phyloP scores from a whole-genome alignment of 2,888 invertebrate species.

The Sinopyrophorus schimmeli region DNA sequence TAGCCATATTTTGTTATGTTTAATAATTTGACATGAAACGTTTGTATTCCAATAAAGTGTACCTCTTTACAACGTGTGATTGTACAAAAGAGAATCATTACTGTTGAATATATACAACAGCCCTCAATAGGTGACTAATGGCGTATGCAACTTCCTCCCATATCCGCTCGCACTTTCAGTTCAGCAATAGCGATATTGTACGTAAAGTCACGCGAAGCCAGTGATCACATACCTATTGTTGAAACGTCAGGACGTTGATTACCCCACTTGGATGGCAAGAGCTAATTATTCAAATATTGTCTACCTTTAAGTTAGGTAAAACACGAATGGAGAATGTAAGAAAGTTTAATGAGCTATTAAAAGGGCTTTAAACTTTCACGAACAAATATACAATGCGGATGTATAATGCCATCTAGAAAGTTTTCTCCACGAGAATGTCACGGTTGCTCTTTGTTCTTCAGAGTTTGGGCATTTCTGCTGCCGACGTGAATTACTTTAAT shows the following conservation, averaged over 20 bases:
- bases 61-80: too few relatives aligned
- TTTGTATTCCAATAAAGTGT: too few relatives aligned
- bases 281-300: slow-evolving; percentile 36
- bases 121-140: slow-evolving; percentile 40
- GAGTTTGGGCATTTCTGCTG: slow-evolving; percentile 19
- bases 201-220: slow-evolving; percentile 33
- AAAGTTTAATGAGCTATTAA: slow-evolving; percentile 44
- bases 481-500: slow-evolving; percentile 27
- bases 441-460: slow-evolving; percentile 22
- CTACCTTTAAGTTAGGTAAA: slow-evolving; percentile 31
- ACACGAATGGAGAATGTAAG: slow-evolving; percentile 36
- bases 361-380: slow-evolving; percentile 38
- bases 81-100: too few relatives aligned
- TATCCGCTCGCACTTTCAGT: slow-evolving; percentile 17
- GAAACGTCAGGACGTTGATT: slow-evolving; percentile 37
- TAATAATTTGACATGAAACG: too few relatives aligned
- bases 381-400: slow-evolving; percentile 41
- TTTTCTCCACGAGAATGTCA: slow-evolving; percentile 16
- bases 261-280: slow-evolving; percentile 28
- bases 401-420: slow-evolving; percentile 29
- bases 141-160: slow-evolving; percentile 30
- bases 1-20: too few relatives aligned
- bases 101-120: slow-evolving; percentile 31
- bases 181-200: slow-evolving; percentile 17
- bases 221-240: slow-evolving; percentile 39